Conservation (phyloP, 2,797 vertebrate genomes). For the Diglossa cyanea region DNA sequence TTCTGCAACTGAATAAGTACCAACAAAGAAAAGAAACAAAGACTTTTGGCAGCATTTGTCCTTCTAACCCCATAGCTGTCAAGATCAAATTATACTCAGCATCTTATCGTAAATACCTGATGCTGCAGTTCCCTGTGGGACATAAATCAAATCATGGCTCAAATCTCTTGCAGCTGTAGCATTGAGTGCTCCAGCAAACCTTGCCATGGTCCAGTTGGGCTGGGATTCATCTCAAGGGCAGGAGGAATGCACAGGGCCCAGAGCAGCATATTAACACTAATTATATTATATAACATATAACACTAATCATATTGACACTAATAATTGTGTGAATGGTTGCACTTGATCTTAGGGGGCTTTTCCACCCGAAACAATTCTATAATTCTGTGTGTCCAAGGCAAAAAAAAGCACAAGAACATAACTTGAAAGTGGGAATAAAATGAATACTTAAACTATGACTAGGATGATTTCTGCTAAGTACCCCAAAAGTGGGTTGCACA, state of each 20-base stretch:
- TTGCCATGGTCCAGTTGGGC: not conserved
- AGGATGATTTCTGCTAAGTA: not conserved
- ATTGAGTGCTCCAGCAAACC: not conserved
- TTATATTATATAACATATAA: not conserved
- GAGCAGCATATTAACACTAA: not conserved
- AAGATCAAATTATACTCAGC: accelerated
- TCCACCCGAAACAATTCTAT: not conserved
- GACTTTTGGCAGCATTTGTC: not conserved
- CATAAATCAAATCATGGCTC: not conserved
- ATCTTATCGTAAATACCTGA: not conserved
- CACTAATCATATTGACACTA: not conserved
- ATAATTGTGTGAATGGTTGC: not conserved
- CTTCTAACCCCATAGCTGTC: not conserved
- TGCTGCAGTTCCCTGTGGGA: not conserved
- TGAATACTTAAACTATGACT: accelerated
- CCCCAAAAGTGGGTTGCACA: not conserved
- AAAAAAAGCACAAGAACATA: not conserved
- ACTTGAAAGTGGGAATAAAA: not conserved
- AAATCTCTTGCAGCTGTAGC: not conserved
- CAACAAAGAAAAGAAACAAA: not conserved
- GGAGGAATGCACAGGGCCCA: not conserved
- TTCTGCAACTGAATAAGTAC: not conserved
- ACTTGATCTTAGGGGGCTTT: not conserved
- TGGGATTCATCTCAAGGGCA: not conserved
- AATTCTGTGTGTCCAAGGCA: not conserved